Evolutionary conservation across 2,888 invertebrate species (phyloP).

Genomic region (Dolichomitus sp.): DNA sequence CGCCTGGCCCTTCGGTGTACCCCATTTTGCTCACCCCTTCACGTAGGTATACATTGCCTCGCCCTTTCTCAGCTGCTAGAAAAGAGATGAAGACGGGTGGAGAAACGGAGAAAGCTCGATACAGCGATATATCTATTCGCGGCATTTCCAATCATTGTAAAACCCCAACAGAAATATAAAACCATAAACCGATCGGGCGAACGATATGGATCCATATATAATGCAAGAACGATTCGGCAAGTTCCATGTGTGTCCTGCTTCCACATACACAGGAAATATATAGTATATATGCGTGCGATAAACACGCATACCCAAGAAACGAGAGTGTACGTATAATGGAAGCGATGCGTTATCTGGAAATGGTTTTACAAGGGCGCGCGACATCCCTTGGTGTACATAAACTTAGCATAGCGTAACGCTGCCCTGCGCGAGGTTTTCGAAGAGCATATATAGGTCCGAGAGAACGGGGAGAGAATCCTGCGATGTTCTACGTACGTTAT

Average conservation of each 20-base stretch:
- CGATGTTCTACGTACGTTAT: conserved; percentile 46
- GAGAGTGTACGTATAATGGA: conserved; percentile 74
- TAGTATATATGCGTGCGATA: not conserved
- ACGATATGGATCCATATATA: conserved; percentile 83
- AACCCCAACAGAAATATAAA: conserved; percentile 84
- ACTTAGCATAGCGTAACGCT: conserved; percentile 80
- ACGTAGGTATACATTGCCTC: conserved; percentile 16
- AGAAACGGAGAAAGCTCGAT: conserved; percentile 38
- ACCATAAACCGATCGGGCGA: conserved; percentile 85
- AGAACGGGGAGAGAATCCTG: conserved; percentile 47
- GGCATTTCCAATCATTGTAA: conserved; percentile 85
- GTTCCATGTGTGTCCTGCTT: conserved; percentile 69
- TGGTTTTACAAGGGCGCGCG: conserved; percentile 85
- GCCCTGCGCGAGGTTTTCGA: conserved; percentile 33
- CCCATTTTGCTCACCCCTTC: conserved; percentile 41
- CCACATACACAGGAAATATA: conserved; percentile 20
- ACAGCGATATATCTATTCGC: conserved; percentile 76
- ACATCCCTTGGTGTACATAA: conserved; percentile 84
- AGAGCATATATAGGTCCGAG: conserved; percentile 63
- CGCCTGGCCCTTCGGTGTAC: conserved; percentile 64
- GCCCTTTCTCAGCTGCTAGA: conserved; percentile 22
- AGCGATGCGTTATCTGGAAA: conserved; percentile 84
- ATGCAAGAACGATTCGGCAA: conserved; percentile 73
- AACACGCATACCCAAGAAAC: conserved; percentile 58
- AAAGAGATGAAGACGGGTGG: conserved; percentile 9